phyloP scores from a whole-genome alignment of 2,797 vertebrate genomes.

The Karalla daura region DNA sequence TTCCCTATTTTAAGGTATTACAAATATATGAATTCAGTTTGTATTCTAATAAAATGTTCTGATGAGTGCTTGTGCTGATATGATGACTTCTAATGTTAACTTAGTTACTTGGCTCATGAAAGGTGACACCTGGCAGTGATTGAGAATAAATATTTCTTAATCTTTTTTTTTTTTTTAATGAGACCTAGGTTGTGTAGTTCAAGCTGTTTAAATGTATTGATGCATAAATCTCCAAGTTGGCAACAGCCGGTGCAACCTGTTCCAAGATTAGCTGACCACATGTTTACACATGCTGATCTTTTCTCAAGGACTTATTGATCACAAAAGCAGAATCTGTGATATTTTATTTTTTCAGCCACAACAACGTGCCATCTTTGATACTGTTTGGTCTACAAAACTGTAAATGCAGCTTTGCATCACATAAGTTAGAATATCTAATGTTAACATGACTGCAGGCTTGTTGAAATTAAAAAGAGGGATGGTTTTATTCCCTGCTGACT shows the following conservation, averaged over 20 bases:
- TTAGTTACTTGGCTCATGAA: too few relatives aligned
- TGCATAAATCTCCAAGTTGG: background rate
- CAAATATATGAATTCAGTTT: too few relatives aligned
- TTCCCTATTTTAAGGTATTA: too few relatives aligned
- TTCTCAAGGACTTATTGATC: background rate
- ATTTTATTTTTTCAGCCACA: background rate
- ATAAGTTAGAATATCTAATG: conserved; percentile 12
- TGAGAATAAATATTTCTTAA: background rate
- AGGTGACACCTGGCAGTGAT: too few relatives aligned
- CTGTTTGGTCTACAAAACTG: background rate
- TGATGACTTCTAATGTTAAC: too few relatives aligned
- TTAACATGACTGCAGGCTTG: conserved; percentile 53
- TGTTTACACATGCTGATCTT: background rate
- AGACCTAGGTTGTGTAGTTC: background rate
- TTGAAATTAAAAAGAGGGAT: conserved; percentile 35
- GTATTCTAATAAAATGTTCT: too few relatives aligned
- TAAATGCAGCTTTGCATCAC: conserved; percentile 17
- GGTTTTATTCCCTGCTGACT: conserved; percentile 32
- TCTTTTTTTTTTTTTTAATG: too few relatives aligned
- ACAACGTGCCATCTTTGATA: background rate
- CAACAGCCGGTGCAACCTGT: background rate
- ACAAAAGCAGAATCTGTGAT: background rate
- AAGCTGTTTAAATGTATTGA: background rate
- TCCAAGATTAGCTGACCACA: background rate
- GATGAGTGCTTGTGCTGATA: too few relatives aligned